These are phyloP conservation scores for Symphodus melops DNA, from an alignment of 2,113 vertebrate genomes.

Conservation along the genomic window DNA sequence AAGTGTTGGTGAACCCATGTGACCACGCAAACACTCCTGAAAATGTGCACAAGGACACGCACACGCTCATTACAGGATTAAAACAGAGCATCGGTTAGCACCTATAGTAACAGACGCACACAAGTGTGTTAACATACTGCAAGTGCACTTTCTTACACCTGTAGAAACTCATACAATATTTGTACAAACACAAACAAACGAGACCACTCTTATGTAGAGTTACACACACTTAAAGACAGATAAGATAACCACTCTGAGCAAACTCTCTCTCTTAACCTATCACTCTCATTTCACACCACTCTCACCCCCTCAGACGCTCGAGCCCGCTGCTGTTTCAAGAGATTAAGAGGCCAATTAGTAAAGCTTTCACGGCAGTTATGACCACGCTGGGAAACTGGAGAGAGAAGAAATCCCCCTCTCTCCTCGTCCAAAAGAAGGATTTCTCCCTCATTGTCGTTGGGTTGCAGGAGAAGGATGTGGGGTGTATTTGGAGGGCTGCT, in stretches of 20 bases:
- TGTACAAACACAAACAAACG: too few species aligned
- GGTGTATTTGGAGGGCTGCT: constrained; percentile 60
- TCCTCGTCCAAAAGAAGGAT: constrained; percentile 63
- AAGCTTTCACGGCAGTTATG: constrained; percentile 63
- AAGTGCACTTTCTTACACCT: not conserved
- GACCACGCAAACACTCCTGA: constrained; percentile 36
- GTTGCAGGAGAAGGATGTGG: constrained; percentile 65
- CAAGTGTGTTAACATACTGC: not conserved
- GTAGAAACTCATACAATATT: too few species aligned
- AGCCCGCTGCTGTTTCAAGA: constrained; percentile 33
- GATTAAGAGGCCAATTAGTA: constrained; percentile 67
- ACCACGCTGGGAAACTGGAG: constrained; percentile 66
- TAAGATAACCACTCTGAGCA: not conserved
- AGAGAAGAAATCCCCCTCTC: constrained; percentile 63
- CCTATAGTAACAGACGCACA: not conserved
- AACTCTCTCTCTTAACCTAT: constrained; percentile 6
- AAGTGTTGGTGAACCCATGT: constrained; percentile 42
- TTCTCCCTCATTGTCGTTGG: constrained; percentile 65
- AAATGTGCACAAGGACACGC: not conserved
- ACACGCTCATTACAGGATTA: not conserved
- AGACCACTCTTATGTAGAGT: not conserved
- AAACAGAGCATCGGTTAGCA: too few species aligned
- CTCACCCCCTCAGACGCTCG: constrained; percentile 20
- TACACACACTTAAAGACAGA: constrained; percentile 8
- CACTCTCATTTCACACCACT: constrained; percentile 25